Base-by-base conservation (phyloP, 2,888 invertebrate species). In the Eumerus sabulonum region DNA sequence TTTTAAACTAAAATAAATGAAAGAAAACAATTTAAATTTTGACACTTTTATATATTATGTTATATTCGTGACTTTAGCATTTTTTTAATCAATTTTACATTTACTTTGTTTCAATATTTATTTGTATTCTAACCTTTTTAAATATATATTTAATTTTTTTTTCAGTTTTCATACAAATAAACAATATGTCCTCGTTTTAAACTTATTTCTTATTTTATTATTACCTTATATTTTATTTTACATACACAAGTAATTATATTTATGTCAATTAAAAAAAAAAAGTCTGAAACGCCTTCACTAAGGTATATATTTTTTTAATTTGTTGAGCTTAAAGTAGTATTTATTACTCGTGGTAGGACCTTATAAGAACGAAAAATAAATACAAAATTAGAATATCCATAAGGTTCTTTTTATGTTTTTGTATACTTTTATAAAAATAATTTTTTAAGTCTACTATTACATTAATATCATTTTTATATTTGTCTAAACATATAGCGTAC, bases 381-480 rank as follows among this genome's bases (percentile, higher is more conserved):
- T 40, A n/a, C 11, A 40, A 40, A 40, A 40, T 9, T 40, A 40
- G 1, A 40, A n/a, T n/a, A n/a, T n/a, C n/a, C n/a, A n/a, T n/a
- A n/a, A n/a, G n/a, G 40, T 40, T 27, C 7, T 27, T n/a, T 5
- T 5, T 40, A 40, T 40, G 13, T 53, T 12, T 36, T 48, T 5
- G 36, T 59, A 56, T 67, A 35, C 9, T 18, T 77, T 66, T 77
- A 77, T 57, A 77, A 77, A 77, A 77, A 77, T 77, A 77, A 77
- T 77, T 38, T 72, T 63, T 18, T n/a, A n/a, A 70, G 67, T 57
- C 56, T 63, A 63, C 57, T 63, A 40, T 36, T 40, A n/a, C 60
- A 48, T 70, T 27, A 62, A 70, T 16, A 62, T 27, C 27, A 11
- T 12, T 27, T 19, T 53, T 19, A 53, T 57, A 56, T 72, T 35